Evolutionary conservation across 2,113 vertebrate species (phyloP).

Genomic region (Scartelaos histophorus): DNA sequence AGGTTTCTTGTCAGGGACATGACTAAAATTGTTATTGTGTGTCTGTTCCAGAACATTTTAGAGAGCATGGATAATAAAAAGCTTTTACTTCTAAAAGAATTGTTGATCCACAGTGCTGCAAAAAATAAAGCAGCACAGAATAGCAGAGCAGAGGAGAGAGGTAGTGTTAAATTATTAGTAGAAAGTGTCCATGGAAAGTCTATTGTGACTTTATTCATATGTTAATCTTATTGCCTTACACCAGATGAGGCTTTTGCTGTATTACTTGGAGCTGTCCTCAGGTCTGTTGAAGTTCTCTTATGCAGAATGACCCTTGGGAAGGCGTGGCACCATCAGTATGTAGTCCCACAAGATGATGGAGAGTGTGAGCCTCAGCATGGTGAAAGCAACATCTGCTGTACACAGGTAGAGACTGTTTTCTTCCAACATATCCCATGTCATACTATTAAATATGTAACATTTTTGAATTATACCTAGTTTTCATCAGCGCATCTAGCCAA

Average conservation of each 20-base stretch:
- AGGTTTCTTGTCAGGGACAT: background rate
- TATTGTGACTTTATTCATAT: background rate
- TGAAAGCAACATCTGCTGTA: conserved; percentile 39
- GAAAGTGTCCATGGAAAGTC: background rate
- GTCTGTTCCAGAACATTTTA: conserved; percentile 75
- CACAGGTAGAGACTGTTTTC: conserved; percentile 37
- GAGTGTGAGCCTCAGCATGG: conserved; percentile 58
- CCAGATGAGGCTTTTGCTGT: conserved; percentile 55
- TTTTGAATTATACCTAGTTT: conserved; percentile 46
- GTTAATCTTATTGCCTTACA: background rate
- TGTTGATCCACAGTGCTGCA: conserved; percentile 42
- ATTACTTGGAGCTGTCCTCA: conserved; percentile 68
- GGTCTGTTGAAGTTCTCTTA: conserved; percentile 68
- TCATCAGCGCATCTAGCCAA: conserved; percentile 65
- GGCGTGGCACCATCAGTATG: conserved; percentile 56
- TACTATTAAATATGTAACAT: background rate
- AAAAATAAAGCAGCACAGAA: conserved; percentile 34
- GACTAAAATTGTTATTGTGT: background rate
- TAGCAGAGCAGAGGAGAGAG: conserved; percentile 29
- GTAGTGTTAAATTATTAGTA: conserved; percentile 33
- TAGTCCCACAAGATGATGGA: conserved; percentile 38
- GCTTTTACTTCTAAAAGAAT: conserved; percentile 57
- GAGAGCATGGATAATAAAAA: conserved; percentile 72
- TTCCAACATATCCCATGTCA: background rate
- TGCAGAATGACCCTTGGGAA: conserved; percentile 55